Evolutionary conservation across 2,113 vertebrate species (phyloP), one percentile per base, ranked within the genome.

Genomic region (Lipotes vexillifer): DNA sequence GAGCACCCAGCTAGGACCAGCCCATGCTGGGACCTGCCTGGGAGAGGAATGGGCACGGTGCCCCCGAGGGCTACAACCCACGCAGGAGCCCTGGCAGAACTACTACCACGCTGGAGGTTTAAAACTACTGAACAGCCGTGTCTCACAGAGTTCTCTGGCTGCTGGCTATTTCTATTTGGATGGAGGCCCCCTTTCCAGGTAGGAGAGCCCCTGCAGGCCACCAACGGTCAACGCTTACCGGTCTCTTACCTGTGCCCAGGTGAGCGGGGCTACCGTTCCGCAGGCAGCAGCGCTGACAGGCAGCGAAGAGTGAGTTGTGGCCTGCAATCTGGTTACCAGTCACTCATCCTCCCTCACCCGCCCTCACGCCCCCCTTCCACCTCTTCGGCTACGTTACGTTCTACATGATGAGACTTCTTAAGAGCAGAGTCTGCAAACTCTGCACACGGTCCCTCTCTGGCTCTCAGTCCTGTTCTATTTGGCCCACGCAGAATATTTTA

Each of bases 381-480:
- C 14, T 74, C 81, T 27, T 33, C 25, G 18, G 38, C 25, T 61
- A n/a, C 2, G 1, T 5, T 72, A 4, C 0, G 2, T 41, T 69
- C 90, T 55, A 29, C 10, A 52, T 0, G 61, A 44, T 2, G 46
- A 87, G 69, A 63, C 21, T 83, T n/a, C 21, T 31, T 27, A 20
- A 20, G 52, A 93, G 72, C 7, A 3, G 57, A 95, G 94, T 98
- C 94, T 97, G 88, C 94, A 96, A 96, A 97, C 95, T 65, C 36
- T 71, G 59, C 33, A 25, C 25, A 69, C 71, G 55, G 66, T 89
- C 59, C 75, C 2, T 82, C 66, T 75, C 90, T 97, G 96, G 95
- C 93, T 96, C 69, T 85, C 83, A 96, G 84, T 89, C 80, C 90
- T 61, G n/a, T 61, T 96, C 90, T 95, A 72, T 92, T 97, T 96